These are phyloP conservation scores for Osmerus eperlanus DNA, from an alignment of 2,113 vertebrate genomes.

Conservation along the genomic window DNA sequence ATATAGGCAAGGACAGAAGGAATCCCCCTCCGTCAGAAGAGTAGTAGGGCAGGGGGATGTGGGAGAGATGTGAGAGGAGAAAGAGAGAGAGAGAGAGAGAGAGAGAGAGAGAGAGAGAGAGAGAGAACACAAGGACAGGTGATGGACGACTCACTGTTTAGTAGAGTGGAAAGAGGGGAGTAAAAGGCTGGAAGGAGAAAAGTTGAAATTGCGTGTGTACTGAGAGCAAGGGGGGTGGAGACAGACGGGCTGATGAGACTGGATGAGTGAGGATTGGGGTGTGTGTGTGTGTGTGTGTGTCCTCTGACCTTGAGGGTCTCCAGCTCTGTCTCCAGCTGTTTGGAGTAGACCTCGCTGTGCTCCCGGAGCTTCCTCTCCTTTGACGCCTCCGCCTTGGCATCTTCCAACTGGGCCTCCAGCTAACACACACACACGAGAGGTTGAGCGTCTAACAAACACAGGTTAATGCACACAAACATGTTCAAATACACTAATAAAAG, in stretches of 20 bases:
- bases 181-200: neutral
- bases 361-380: constrained; percentile 93
- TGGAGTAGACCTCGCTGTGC: constrained; percentile 88
- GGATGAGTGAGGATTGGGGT: neutral
- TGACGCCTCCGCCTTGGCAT: constrained; percentile 81
- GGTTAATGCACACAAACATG: neutral
- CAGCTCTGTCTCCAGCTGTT: constrained; percentile 89
- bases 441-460: neutral
- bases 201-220: neutral
- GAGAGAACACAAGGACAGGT: neutral
- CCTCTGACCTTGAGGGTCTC: constrained; percentile 84
- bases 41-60: no score
- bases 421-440: constrained; percentile 43
- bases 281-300: constrained; percentile 3
- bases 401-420: constrained; percentile 91
- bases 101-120: constrained; percentile 4
- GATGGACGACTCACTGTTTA: neutral
- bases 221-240: neutral
- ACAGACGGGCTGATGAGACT: no score
- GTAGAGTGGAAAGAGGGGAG: neutral
- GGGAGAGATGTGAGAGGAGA: constrained; percentile 7
- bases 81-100: neutral
- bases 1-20: constrained; percentile 21
- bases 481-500: no score
- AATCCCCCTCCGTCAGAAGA: no score